These are phyloP conservation scores for Acrobasis consociella DNA, from an alignment of 2,888 invertebrate genomes.

Conservation along the genomic window DNA sequence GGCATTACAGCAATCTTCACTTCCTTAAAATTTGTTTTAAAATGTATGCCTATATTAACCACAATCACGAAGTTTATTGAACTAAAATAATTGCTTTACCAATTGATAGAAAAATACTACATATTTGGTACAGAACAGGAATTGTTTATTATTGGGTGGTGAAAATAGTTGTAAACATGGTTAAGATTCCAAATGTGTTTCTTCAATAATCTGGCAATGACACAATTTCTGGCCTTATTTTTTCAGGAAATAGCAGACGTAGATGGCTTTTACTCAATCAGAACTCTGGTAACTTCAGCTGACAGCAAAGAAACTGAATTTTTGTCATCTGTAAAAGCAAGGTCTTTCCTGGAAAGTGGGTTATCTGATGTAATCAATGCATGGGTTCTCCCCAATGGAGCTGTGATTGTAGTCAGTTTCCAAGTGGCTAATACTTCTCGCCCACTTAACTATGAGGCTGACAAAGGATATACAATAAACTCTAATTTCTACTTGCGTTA, in stretches of 20 bases:
- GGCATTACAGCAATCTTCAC: no score
- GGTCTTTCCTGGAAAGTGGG: constrained; percentile 88
- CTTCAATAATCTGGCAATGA: background rate
- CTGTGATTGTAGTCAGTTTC: constrained; percentile 88
- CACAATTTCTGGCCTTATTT: constrained; percentile 7
- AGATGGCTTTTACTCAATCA: constrained; percentile 89
- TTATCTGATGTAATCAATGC: constrained; percentile 90
- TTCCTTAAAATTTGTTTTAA: no score
- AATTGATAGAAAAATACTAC: no score
- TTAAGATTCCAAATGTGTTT: background rate
- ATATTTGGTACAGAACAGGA: no score
- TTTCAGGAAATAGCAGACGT: constrained; percentile 84
- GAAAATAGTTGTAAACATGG: no score
- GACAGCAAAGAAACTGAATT: constrained; percentile 87
- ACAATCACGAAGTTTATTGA: no score
- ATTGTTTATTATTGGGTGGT: no score
- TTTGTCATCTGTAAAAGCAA: constrained; percentile 91
- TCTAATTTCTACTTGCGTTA: constrained; percentile 91
- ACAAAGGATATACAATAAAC: constrained; percentile 78
- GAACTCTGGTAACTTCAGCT: constrained; percentile 85
- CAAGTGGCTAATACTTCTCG: constrained; percentile 66
- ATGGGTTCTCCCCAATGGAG: constrained; percentile 90
- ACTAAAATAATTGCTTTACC: no score
- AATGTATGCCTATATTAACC: no score
- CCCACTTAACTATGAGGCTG: constrained; percentile 32